Percentiles rank a stretch among this genome's conserved stretches.
These are phyloP conservation scores for Phainopepla nitens DNA, from an alignment of 2,113 vertebrate species.

Conservation along the genomic window DNA sequence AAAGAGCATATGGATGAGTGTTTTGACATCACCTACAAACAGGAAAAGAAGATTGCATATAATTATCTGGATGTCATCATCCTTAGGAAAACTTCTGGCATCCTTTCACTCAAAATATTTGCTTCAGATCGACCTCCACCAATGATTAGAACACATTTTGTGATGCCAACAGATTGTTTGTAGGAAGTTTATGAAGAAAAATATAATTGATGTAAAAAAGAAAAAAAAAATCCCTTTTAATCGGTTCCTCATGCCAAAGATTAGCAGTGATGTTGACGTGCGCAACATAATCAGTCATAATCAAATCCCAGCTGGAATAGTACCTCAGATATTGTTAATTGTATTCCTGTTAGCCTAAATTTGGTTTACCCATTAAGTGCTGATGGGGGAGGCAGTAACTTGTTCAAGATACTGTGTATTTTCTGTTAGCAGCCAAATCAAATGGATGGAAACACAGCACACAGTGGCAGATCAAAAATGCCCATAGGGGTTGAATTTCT, in stretches of 20 bases:
- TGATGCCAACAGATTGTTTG: conserved; percentile 18
- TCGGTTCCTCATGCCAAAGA: conserved; percentile 70
- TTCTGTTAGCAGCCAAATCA: neutral
- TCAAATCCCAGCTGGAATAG: conserved; percentile 12
- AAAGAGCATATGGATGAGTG: neutral
- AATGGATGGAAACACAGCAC: neutral
- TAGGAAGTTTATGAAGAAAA: conserved; percentile 28
- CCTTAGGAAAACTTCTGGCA: neutral
- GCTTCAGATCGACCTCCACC: neutral
- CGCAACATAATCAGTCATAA: conserved; percentile 47
- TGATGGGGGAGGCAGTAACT: neutral
- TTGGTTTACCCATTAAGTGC: neutral
- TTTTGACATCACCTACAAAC: neutral
- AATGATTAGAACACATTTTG: neutral
- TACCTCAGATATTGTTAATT: conserved; percentile 13
- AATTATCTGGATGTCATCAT: neutral
- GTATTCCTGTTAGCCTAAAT: neutral
- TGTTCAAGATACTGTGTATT: neutral
- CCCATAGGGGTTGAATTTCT: neutral
- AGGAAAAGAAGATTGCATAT: neutral
- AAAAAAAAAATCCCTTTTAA: conserved; percentile 51
- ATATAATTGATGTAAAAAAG: conserved; percentile 16
- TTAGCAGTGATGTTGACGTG: conserved; percentile 61
- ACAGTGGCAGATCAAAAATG: neutral
- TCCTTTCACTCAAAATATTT: neutral